Base-by-base conservation (phyloP, 2,113 vertebrate genomes). In the Xiphophorus maculatus region DNA sequence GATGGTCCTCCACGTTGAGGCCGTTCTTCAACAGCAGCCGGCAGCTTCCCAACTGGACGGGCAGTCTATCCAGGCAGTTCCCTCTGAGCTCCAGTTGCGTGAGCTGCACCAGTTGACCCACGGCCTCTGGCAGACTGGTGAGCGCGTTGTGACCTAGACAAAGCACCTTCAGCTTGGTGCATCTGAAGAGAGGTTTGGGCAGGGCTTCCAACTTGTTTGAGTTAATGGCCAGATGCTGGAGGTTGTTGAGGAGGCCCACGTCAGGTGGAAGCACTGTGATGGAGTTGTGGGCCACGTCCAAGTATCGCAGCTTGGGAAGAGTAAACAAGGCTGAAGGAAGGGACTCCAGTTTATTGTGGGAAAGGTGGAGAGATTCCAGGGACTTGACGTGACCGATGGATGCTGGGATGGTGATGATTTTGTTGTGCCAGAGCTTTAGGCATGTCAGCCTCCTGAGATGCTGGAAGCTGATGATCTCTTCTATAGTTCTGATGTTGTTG, bases 381-480 rank as follows among this genome's bases (percentile, higher is more conserved):
- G 96, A 97, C 90, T 96, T 98, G 86, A 98, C 93, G 4, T 96
- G 95, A 71, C 94, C 96, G 9, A 99, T 97, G 76, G 96, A 96
- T 81, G 95, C 89, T 25, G 98, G 97, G 93, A 99, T 97, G 88
- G 89, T 94, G 61, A 95, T 95, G 67, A 99, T 99, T 93, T 97
- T 98, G 92, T 99, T 99, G 94, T 99, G 96, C 97, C 97, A 99
- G 80, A 99, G 87, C 85, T 99, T 99, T 63, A 99, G 96, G 91
- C 96, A 98, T 17, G 96, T 96, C 87, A 99, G 90, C 91, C 97
- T 96, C 94, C 97, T 99, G 64, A 99, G 94, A 85, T 99, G 97
- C 91, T 99, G 97, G 91, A 99, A 98, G 90, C 96, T 98, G 84
- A 98, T 97, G 83, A 98, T 95, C 93, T 99, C 98, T 90, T 98